Conservation (phyloP, 2,797 vertebrate genomes). For the Cygnus olor region DNA sequence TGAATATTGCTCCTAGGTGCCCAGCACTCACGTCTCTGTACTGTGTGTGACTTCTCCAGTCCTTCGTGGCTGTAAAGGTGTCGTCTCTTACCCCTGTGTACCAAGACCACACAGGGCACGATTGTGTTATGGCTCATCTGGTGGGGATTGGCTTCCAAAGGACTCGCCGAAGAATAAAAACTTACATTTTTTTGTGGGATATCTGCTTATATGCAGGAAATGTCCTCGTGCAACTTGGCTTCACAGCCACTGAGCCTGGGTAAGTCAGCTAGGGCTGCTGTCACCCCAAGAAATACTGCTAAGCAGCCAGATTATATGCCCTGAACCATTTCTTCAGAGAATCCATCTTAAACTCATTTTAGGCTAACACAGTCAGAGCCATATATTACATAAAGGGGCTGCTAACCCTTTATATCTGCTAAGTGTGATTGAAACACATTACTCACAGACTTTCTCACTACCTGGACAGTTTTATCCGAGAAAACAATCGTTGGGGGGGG, state of each 20-base stretch:
- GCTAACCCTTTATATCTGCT: slow-evolving; percentile 36
- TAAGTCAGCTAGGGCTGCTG: background rate
- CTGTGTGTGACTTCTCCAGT: background rate
- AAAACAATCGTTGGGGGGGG: background rate
- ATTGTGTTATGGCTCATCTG: background rate
- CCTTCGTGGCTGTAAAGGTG: fast-evolving
- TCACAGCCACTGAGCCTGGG: background rate
- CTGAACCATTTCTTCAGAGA: background rate
- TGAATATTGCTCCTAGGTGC: background rate
- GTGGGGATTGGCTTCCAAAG: background rate
- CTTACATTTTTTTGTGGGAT: background rate
- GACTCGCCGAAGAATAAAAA: too few relatives aligned
- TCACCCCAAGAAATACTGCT: slow-evolving; percentile 20
- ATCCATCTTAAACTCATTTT: slow-evolving; percentile 60
- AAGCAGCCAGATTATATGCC: background rate
- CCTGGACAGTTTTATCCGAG: slow-evolving; percentile 16
- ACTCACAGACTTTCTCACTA: slow-evolving; percentile 14
- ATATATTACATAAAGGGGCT: slow-evolving; percentile 14
- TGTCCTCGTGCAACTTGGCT: background rate
- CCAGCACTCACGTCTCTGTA: fast-evolving
- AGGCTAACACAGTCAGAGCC: background rate
- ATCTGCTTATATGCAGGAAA: background rate
- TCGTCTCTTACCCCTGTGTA: background rate
- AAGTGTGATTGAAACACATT: slow-evolving; percentile 45
- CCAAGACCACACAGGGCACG: background rate